Evolutionary conservation across 2,797 vertebrate genomes (phyloP).

Genomic region (Halcyon badia): DNA sequence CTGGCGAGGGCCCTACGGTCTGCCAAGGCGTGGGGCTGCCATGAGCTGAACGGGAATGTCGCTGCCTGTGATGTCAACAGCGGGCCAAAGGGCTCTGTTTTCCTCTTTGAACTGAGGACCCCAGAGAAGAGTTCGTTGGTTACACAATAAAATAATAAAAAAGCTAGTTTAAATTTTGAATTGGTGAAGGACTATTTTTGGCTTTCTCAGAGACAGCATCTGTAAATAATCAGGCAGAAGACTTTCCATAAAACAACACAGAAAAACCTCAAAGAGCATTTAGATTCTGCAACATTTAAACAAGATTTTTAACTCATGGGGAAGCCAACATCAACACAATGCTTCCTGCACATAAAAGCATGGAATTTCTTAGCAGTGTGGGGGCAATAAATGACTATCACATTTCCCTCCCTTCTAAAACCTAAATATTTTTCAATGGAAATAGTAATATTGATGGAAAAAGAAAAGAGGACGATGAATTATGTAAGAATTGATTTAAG

Average conservation of each 20-base stretch:
- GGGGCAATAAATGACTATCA: constrained; percentile 87
- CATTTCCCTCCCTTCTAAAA: constrained; percentile 83
- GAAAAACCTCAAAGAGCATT: constrained; percentile 87
- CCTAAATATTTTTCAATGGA: constrained; percentile 77
- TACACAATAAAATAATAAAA: constrained; percentile 75
- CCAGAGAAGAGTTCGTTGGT: constrained; percentile 35
- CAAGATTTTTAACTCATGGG: constrained; percentile 86
- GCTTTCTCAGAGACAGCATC: constrained; percentile 82
- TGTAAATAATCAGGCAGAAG: constrained; percentile 89
- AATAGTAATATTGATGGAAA: constrained; percentile 73
- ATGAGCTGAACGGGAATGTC: neutral
- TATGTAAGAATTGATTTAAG: constrained; percentile 65
- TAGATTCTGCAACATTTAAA: constrained; percentile 90
- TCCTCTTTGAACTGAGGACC: constrained; percentile 44
- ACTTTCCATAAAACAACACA: constrained; percentile 86
- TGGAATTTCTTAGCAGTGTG: constrained; percentile 88
- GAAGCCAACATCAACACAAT: constrained; percentile 89
- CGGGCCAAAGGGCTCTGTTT: neutral
- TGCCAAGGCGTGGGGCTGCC: neutral
- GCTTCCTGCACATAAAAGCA: constrained; percentile 89
- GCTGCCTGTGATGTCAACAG: neutral
- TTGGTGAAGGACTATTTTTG: constrained; percentile 82
- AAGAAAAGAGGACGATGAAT: constrained; percentile 46
- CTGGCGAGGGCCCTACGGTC: neutral
- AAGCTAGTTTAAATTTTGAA: constrained; percentile 70